phyloP scores from a whole-genome alignment of 2,113 vertebrate species.

The Malurus melanocephalus region DNA sequence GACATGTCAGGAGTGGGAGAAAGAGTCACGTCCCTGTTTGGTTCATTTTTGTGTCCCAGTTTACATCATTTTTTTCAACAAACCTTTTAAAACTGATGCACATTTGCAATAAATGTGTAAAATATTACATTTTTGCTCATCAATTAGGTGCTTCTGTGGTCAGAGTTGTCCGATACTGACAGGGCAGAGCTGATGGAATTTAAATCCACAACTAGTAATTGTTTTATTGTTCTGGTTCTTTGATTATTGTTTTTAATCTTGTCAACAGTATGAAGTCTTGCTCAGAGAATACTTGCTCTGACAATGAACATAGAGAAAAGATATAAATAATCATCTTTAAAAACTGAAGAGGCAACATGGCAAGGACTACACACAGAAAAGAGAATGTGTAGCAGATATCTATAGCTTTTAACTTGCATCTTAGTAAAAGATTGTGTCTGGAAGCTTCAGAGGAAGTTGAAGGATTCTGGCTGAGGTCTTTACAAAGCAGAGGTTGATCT shows the following conservation, averaged over 20 bases:
- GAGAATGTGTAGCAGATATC: fast-evolving
- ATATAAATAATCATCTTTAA: neutral
- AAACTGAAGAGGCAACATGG: neutral
- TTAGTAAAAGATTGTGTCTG: neutral
- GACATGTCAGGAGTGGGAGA: fast-evolving
- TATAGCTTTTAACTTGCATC: neutral
- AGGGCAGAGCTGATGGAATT: neutral
- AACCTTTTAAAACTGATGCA: neutral
- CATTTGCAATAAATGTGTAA: neutral
- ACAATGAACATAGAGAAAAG: neutral
- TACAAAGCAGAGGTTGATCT: fast-evolving
- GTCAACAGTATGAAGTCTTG: neutral
- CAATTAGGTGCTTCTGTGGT: neutral
- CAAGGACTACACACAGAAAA: neutral
- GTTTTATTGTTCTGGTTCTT: neutral
- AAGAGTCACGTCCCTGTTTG: neutral
- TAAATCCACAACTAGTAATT: neutral
- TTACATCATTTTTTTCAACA: neutral
- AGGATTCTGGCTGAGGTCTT: neutral
- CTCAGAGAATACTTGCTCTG: neutral
- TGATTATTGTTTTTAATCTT: neutral
- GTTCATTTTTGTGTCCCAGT: neutral
- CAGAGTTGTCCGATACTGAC: neutral
- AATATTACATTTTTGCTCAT: neutral
- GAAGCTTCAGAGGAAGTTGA: neutral